Percentiles rank a stretch among this genome's conserved stretches.
These are phyloP conservation scores for Epinotia ramella DNA, from an alignment of 2,888 invertebrate genomes.

Conservation along the genomic window DNA sequence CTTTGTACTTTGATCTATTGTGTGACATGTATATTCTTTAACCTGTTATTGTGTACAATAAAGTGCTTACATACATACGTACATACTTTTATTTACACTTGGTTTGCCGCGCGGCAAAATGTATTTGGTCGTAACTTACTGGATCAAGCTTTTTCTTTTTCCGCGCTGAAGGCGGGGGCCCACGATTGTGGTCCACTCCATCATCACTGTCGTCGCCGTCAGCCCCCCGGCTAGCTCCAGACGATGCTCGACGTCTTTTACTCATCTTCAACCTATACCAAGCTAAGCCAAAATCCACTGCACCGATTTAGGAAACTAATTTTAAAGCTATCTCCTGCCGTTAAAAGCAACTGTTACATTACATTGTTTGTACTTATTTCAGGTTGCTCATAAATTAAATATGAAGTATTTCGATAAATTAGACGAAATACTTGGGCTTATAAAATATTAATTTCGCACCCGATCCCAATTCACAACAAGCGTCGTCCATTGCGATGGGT, in stretches of 20 bases:
- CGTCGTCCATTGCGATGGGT: conserved; percentile 29
- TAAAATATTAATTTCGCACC: conserved; percentile 7
- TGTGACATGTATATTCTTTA: too few relatives aligned
- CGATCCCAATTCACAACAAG: conserved; percentile 29
- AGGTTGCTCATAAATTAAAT: not conserved
- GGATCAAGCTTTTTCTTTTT: conserved; percentile 91
- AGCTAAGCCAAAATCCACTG: conserved; percentile 40
- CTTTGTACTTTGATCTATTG: too few relatives aligned
- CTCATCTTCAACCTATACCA: conserved; percentile 81
- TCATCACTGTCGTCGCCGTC: conserved; percentile 90
- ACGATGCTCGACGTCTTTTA: conserved; percentile 93
- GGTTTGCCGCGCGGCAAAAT: conserved; percentile 22
- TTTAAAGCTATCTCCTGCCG: not conserved
- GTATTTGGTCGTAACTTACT: conserved; percentile 76
- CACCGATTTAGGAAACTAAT: conserved; percentile 15
- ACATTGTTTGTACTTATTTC: conserved; percentile 30
- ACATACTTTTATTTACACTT: too few relatives aligned
- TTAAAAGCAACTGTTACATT: conserved; percentile 26
- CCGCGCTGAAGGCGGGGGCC: conserved; percentile 81
- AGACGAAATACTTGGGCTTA: not conserved
- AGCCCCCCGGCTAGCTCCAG: conserved; percentile 90
- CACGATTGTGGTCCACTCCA: conserved; percentile 79
- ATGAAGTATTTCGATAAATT: conserved; percentile 4
- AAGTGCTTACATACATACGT: too few relatives aligned
- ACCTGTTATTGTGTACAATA: too few relatives aligned